Conservation (phyloP, 2,113 vertebrate species). For the Oostethus manadensis region DNA sequence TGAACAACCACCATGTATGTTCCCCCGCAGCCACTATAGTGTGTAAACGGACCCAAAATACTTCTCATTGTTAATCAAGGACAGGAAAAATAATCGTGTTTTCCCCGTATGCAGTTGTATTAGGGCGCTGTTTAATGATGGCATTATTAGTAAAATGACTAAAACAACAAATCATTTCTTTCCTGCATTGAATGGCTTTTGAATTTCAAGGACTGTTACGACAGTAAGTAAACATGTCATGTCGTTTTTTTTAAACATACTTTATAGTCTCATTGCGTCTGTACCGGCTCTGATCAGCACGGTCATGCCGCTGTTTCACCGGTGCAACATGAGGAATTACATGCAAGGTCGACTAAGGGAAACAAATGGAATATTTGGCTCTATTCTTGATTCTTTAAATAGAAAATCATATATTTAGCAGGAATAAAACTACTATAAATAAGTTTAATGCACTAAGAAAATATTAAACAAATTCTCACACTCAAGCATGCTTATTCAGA, state of each 20-base stretch:
- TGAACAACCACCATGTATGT: slow-evolving; percentile 10
- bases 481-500: slow-evolving; percentile 4
- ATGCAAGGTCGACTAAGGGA: not conserved
- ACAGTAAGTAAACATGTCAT: slow-evolving; percentile 41
- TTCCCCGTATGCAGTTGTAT: not conserved
- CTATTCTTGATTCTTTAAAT: slow-evolving; percentile 15
- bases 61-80: not conserved
- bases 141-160: not conserved
- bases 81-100: not conserved
- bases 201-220: slow-evolving; percentile 30
- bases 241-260: slow-evolving; percentile 31
- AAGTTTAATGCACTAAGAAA: slow-evolving; percentile 23
- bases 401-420: slow-evolving; percentile 14
- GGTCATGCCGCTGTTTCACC: slow-evolving; percentile 22
- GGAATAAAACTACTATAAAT: not conserved
- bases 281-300: slow-evolving; percentile 18
- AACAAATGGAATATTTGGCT: slow-evolving; percentile 31
- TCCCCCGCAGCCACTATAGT: slow-evolving; percentile 14
- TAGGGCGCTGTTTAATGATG: not conserved
- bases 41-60: not conserved
- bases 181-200: slow-evolving; percentile 3
- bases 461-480: not conserved
- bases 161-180: slow-evolving; percentile 9
- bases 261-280: slow-evolving; percentile 1
- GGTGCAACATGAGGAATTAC: not conserved